These are phyloP conservation scores for Patiria pectinifera DNA, from an alignment of 53 echinoderm and acorn worm species.

Conservation along the genomic window DNA sequence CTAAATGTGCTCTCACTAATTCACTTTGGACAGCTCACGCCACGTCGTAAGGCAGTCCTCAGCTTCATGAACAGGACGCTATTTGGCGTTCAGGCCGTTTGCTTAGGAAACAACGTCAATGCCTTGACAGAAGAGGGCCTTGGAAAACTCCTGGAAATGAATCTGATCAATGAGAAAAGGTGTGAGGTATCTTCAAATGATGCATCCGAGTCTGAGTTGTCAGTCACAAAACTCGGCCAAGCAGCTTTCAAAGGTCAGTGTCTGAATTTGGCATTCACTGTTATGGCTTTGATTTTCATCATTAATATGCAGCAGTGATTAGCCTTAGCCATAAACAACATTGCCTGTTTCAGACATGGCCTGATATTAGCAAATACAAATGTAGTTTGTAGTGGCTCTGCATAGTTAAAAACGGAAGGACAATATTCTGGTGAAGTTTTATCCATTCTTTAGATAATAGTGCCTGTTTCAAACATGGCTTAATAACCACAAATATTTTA, in stretches of 20 bases:
- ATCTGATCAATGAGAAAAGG: slow-evolving; percentile 66
- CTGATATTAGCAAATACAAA: too few relatives aligned
- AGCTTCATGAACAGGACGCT: slow-evolving; percentile 86
- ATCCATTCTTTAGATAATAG: too few relatives aligned
- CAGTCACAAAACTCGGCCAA: slow-evolving; percentile 80
- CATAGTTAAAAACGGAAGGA: too few relatives aligned
- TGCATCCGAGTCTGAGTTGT: slow-evolving; percentile 33
- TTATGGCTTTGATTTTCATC: too few relatives aligned
- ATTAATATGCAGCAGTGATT: too few relatives aligned
- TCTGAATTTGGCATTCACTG: too few relatives aligned
- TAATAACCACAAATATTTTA: too few relatives aligned
- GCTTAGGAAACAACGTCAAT: slow-evolving; percentile 58
- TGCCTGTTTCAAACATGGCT: too few relatives aligned
- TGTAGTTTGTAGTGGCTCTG: too few relatives aligned
- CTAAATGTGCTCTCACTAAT: neutral
- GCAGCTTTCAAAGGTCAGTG: slow-evolving; percentile 86
- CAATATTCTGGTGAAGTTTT: too few relatives aligned
- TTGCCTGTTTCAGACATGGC: too few relatives aligned
- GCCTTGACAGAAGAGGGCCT: slow-evolving; percentile 65
- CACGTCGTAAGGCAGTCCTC: slow-evolving; percentile 50
- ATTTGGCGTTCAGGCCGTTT: slow-evolving; percentile 76
- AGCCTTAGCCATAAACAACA: too few relatives aligned
- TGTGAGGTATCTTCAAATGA: neutral
- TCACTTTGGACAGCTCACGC: slow-evolving; percentile 68
- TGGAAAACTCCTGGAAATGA: slow-evolving; percentile 68